Evolutionary conservation across 2,888 invertebrate genomes (phyloP), one percentile per base, ranked within the genome.

Genomic region (Drosophila affinis): DNA sequence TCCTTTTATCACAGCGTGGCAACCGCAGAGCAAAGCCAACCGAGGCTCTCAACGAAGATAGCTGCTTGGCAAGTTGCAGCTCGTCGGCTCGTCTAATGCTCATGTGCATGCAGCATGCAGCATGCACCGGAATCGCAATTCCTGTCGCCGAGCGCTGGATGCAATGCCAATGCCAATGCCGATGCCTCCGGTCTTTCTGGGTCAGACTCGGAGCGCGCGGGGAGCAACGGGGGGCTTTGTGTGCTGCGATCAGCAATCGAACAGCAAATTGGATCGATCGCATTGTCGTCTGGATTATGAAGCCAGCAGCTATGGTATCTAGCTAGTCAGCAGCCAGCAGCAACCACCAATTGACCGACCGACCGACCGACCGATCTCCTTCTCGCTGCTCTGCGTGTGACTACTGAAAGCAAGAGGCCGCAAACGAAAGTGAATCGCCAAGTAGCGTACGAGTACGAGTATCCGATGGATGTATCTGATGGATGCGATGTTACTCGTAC

Each of bases 351-450:
- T 57, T 70, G 61, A 71, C 64, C 72, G 58, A 71, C 64, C 71
- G 72, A 24, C 24, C 24, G 24, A 24, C 64, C 72, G 61, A 71
- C 64, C 72, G 60, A 71, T 62, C 69, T 70, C 64, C 75, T 68
- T 73, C 56, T 45, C 48, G 48, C 75, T 72, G 79, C 78, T 72
- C 73, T 72, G 79, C 78, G 73, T 79, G 78, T 73, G 76, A 72
- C 71, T 76, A 72, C 71, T 76, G 79, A 85, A 85, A 85, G 79
- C 83, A 79, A 76, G 76, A 79, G 77, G 77, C 81, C 72, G 53
- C 62, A 29, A 85, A 78, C 77, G 84, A 85, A 85, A 85, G 84
- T 86, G 84, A 85, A 86, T 86, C 73, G 72, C 69, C 32, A 12
- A 45, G 44, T 27, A 48, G 55, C 3, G 29, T 14, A 14, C 57